Percentiles rank a stretch among this genome's conserved stretches.
Evolutionary conservation across 2,888 invertebrate genomes (phyloP).

Genomic region (Willowsia nigromaculata): DNA sequence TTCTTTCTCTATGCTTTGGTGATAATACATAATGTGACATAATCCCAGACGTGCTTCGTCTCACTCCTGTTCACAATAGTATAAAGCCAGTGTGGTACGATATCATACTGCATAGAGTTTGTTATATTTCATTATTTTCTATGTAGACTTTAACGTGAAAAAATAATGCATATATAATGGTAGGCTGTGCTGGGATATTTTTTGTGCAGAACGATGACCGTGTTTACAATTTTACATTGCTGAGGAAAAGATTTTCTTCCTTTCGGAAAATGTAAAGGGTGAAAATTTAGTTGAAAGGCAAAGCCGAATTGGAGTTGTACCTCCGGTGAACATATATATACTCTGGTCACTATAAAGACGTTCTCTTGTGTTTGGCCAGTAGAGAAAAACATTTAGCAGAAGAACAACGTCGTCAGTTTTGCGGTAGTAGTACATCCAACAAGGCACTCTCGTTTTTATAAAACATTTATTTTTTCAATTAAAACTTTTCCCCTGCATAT

Average conservation of each 20-base stretch:
- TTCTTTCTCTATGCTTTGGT: neutral
- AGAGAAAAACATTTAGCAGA: neutral
- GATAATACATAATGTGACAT: slow-evolving; percentile 46
- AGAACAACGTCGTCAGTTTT: neutral
- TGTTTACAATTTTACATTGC: slow-evolving; percentile 15
- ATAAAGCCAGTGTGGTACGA: slow-evolving; percentile 1
- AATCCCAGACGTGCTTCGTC: slow-evolving; percentile 12
- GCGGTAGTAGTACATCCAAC: neutral
- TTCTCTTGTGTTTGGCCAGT: slow-evolving; percentile 5
- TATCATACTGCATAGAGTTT: slow-evolving; percentile 9
- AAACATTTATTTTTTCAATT: slow-evolving; percentile 59
- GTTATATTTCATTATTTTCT: no score
- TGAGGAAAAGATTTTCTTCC: slow-evolving; percentile 8
- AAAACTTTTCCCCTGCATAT: slow-evolving; percentile 50
- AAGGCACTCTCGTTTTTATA: neutral
- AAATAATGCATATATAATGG: neutral
- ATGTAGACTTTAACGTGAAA: neutral
- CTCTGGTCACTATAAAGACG: neutral
- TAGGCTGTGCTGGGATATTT: neutral
- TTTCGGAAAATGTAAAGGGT: neutral
- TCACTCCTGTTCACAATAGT: neutral
- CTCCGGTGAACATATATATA: neutral
- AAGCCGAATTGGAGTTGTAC: neutral
- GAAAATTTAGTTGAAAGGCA: neutral
- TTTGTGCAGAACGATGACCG: neutral